Conservation (phyloP, 2,888 invertebrate genomes). For the Bellardia bayeri region DNA sequence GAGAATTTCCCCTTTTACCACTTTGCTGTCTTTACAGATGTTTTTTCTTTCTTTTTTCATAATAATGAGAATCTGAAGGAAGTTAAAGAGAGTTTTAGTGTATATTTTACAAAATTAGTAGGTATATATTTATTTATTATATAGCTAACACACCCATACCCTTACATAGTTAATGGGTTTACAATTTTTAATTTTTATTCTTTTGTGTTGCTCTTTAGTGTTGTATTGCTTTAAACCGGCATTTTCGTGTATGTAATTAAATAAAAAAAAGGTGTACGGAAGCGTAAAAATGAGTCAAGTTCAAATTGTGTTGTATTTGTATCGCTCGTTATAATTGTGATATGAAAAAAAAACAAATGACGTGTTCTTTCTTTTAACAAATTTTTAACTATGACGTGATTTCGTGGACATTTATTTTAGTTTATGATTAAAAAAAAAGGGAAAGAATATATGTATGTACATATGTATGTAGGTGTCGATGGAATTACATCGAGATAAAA, state of each 20-base stretch:
- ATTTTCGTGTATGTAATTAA: conserved; percentile 59
- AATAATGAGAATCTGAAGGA: conserved; percentile 16
- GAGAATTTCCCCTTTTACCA: conserved; percentile 61
- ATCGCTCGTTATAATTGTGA: background rate
- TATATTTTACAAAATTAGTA: background rate
- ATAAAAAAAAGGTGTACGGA: conserved; percentile 62
- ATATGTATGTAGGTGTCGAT: too few relatives aligned
- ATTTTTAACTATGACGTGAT: conserved; percentile 1
- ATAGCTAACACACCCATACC: conserved; percentile 65
- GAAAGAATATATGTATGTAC: background rate
- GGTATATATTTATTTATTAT: background rate
- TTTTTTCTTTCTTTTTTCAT: background rate
- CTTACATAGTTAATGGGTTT: conserved; percentile 45
- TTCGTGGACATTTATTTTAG: background rate
- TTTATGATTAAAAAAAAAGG: background rate
- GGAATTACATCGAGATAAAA: too few relatives aligned
- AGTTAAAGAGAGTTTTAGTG: conserved; percentile 22
- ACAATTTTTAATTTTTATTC: conserved; percentile 26
- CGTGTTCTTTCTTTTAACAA: conserved; percentile 49
- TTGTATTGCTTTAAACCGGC: conserved; percentile 70
- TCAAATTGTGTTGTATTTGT: conserved; percentile 68
- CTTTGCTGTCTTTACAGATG: conserved; percentile 12
- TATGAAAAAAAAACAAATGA: conserved; percentile 33
- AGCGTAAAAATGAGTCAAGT: conserved; percentile 75
- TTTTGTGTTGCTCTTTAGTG: background rate